A percentile compares a stretch with the other conserved stretches of the same genome.
Conservation (phyloP, 2,797 vertebrate genomes). For the Trematomus bernacchii region DNA sequence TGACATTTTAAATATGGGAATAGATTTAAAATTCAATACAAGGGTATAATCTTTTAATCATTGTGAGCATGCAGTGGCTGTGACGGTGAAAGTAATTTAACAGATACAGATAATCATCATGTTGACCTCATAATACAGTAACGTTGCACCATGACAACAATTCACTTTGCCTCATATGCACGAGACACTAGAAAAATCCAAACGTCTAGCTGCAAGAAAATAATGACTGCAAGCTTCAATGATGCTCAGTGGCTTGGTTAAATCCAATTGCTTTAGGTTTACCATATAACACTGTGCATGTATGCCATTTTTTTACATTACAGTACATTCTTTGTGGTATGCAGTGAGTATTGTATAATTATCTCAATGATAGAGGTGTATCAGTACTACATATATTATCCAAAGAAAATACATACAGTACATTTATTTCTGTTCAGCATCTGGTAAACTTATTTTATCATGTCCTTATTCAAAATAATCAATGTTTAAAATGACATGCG, state of each 20-base stretch:
- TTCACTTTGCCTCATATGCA: slow-evolving; percentile 23
- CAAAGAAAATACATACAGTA: neutral
- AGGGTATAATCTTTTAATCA: slow-evolving; percentile 57
- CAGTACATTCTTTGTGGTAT: slow-evolving; percentile 18
- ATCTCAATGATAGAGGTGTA: neutral
- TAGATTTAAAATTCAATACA: slow-evolving; percentile 43
- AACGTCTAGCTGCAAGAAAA: slow-evolving; percentile 37
- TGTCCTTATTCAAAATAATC: neutral
- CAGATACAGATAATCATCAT: slow-evolving; percentile 40
- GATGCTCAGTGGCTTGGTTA: slow-evolving; percentile 24
- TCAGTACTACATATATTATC: neutral
- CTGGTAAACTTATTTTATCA: neutral
- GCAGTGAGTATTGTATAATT: slow-evolving; percentile 23
- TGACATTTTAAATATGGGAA: slow-evolving; percentile 45
- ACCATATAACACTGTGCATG: slow-evolving; percentile 15
- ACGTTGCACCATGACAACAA: slow-evolving; percentile 22
- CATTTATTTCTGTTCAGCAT: neutral
- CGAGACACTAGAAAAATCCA: slow-evolving; percentile 23
- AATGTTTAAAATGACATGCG: neutral
- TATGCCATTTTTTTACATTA: slow-evolving; percentile 41
- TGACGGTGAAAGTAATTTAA: slow-evolving; percentile 40
- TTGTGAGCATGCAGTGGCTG: slow-evolving; percentile 28
- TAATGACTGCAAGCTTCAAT: slow-evolving; percentile 11
- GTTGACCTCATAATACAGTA: slow-evolving; percentile 39
- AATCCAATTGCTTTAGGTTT: slow-evolving; percentile 19